These are phyloP conservation scores for Drosophila recens DNA, from an alignment of 2,888 invertebrate species.

Conservation along the genomic window DNA sequence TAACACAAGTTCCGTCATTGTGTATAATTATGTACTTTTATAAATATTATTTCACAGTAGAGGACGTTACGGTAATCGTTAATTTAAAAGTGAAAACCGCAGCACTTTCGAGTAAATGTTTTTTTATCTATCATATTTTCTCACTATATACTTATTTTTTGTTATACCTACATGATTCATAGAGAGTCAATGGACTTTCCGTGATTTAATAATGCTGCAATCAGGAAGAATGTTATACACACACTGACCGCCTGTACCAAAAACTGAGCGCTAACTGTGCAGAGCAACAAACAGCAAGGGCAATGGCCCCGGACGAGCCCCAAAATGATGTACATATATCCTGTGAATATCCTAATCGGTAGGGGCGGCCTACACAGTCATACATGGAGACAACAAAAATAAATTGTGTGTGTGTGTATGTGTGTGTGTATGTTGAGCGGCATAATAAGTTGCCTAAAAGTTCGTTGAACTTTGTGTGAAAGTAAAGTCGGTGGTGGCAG, in stretches of 20 bases:
- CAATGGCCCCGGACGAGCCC: constrained; percentile 62
- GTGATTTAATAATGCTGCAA: constrained; percentile 45
- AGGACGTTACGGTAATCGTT: too few relatives aligned
- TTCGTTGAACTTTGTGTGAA: constrained; percentile 74
- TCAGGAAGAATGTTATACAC: constrained; percentile 54
- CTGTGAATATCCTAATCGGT: constrained; percentile 33
- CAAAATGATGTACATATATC: constrained; percentile 48
- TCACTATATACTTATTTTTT: neutral
- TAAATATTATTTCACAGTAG: neutral
- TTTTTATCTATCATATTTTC: neutral
- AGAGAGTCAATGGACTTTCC: constrained; percentile 14
- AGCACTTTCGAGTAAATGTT: neutral
- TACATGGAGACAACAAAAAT: constrained; percentile 13
- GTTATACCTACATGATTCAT: constrained; percentile 73
- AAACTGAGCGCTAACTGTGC: constrained; percentile 55
- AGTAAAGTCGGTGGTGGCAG: constrained; percentile 53
- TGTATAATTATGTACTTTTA: neutral
- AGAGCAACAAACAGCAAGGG: constrained; percentile 65
- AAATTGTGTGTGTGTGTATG: constrained; percentile 12
- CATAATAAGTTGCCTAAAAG: constrained; percentile 71
- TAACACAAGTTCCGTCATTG: neutral
- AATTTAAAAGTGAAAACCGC: neutral
- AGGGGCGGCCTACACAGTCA: constrained; percentile 19
- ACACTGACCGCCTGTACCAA: constrained; percentile 63
- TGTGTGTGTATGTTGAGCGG: constrained; percentile 29